These are phyloP conservation scores for Mionectes olivaceus DNA, from an alignment of 2,797 vertebrate genomes.

Conservation along the genomic window DNA sequence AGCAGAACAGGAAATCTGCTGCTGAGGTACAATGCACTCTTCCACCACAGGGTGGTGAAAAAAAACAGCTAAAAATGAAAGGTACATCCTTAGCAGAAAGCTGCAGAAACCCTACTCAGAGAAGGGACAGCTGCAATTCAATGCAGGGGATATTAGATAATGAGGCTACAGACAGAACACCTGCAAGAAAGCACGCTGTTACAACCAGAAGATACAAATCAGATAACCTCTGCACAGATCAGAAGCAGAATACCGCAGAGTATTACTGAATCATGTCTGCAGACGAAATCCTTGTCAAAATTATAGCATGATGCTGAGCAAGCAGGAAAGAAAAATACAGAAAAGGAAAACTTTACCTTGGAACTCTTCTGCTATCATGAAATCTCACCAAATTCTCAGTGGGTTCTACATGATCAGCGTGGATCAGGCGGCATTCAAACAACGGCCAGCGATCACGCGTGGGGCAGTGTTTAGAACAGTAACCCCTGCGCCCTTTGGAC, in stretches of 20 bases:
- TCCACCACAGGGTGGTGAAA: conserved; percentile 71
- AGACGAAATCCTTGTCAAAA: conserved; percentile 4
- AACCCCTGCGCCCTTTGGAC: conserved; percentile 52
- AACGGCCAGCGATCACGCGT: not conserved
- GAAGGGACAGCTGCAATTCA: conserved; percentile 67
- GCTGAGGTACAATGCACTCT: conserved; percentile 49
- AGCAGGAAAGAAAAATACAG: conserved; percentile 2
- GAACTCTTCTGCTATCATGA: not conserved
- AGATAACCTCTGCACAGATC: not conserved
- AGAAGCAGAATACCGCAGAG: not conserved
- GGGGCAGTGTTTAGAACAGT: not conserved
- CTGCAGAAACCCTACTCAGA: conserved; percentile 53
- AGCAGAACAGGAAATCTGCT: not conserved
- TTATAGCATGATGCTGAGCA: not conserved
- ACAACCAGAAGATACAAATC: conserved; percentile 1
- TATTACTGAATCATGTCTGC: not conserved
- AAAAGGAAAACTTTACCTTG: conserved; percentile 46
- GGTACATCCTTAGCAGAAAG: conserved; percentile 46
- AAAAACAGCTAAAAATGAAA: conserved; percentile 61
- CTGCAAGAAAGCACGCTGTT: conserved; percentile 15
- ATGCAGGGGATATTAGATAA: conserved; percentile 60
- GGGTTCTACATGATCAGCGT: not conserved
- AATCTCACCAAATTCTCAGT: not conserved
- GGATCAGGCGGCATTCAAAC: not conserved
- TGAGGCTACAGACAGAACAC: conserved; percentile 63